Evolutionary conservation across 1,140 invertebrate genomes (phyloP), one percentile per base, ranked within the genome.

Genomic region (Leptopilina boulardi): DNA sequence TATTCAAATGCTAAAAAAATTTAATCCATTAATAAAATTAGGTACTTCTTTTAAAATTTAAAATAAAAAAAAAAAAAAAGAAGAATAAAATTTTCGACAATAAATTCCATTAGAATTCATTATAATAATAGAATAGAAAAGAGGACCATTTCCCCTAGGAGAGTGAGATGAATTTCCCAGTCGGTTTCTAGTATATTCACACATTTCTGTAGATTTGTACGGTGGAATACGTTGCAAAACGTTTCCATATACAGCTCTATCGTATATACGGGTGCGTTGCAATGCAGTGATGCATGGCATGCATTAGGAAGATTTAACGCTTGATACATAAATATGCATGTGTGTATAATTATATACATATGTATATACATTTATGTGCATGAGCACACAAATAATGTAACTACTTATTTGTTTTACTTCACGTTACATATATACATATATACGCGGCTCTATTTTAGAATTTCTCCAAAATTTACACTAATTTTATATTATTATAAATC

Each of bases 291-390:
- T 80, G 77, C 73, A 80, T 80, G 71, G 79, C 26, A n/a, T 73
- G 72, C 51, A 76, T 79, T 81, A 81, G n/a, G 44, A 75, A 81
- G 79, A 81, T 77, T 79, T 79, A 74, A 70, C 74, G 56, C 47
- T 51, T n/a, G 3, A 51, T 51, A 51, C 75, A 80, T 72, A 76
- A 54, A 73, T 44, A 56, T 44, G 30, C 44, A 77, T 76, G 47
- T 38, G 23, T 66, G 23, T 66, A 66, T 66, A 66, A 26, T 15
- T 66, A 66, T 66, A 26, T 66, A 66, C 11, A 47, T 21, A 26
- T n/a, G 26, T 44, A 41, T 56, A 66, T 30, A 6, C 15, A n/a
- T 51, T 18, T 18, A 51, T 51, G 47, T 4, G 18, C 47, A 51
- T n/a, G n/a, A 51, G 21, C 11, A 8, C 11, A 66, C 56, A 66